phyloP scores from a whole-genome alignment of 2,113 vertebrate species.

The Alethe castanea region DNA sequence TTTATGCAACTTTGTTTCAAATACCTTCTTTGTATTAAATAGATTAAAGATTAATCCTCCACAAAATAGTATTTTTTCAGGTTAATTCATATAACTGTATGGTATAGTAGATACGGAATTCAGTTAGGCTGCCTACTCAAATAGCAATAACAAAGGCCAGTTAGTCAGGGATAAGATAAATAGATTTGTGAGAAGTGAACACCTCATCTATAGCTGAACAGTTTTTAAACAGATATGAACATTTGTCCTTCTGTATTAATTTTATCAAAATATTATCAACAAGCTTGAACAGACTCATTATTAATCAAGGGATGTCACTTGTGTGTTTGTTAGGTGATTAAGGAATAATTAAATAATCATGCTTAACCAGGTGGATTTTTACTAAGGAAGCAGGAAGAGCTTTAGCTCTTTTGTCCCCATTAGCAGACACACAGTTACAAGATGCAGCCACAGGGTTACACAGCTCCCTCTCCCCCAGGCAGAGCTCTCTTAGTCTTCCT shows the following conservation, averaged over 20 bases:
- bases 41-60: not conserved
- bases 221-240: not conserved
- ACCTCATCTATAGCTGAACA: not conserved
- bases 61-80: not conserved
- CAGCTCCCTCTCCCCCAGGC: not conserved
- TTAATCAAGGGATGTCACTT: not conserved
- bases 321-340: not conserved
- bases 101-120: not conserved
- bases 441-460: not conserved
- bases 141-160: not conserved
- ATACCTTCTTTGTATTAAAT: not conserved
- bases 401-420: accelerated
- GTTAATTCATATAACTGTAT: not conserved
- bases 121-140: not conserved
- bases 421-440: not conserved
- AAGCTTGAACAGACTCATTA: not conserved
- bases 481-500: not conserved
- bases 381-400: not conserved
- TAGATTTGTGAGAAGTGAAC: not conserved
- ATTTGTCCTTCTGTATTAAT: not conserved
- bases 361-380: not conserved
- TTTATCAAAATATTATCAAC: not conserved
- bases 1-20: not conserved
- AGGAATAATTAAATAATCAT: not conserved
- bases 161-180: not conserved